Conservation (phyloP, 2,113 vertebrate genomes). For the Naja naja region DNA sequence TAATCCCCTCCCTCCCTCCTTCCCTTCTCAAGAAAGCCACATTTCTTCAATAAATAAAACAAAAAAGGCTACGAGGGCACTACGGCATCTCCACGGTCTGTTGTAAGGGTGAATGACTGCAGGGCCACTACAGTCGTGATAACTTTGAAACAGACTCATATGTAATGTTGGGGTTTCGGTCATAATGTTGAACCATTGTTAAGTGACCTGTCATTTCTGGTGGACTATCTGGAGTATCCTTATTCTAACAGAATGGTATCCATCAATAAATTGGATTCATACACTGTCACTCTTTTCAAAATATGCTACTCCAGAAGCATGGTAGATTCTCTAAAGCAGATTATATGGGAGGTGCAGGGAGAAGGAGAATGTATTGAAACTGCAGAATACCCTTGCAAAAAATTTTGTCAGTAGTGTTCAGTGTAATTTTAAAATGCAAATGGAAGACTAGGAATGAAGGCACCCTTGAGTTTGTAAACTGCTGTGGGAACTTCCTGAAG, state of each 20-base stretch:
- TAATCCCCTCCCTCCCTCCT: too few species aligned
- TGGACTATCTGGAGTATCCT: neutral
- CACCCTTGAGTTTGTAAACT: neutral
- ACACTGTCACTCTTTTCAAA: neutral
- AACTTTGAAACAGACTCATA: neutral
- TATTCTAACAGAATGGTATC: neutral
- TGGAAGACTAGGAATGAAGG: neutral
- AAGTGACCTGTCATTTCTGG: neutral
- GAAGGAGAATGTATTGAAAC: neutral
- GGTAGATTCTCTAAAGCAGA: neutral
- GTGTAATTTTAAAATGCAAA: neutral
- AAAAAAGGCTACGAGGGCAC: neutral
- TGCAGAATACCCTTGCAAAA: neutral
- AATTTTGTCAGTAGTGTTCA: neutral
- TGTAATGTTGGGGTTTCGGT: neutral
- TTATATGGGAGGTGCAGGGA: neutral
- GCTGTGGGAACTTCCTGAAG: neutral
- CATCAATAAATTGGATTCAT: neutral
- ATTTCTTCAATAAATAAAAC: neutral
- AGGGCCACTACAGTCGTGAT: neutral
- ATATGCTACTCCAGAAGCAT: neutral
- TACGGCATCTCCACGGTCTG: neutral
- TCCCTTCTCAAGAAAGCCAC: neutral
- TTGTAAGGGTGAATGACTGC: neutral
- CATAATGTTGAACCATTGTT: neutral